phyloP scores from a whole-genome alignment of 2,113 vertebrate species.

The Chaetura pelagica region DNA sequence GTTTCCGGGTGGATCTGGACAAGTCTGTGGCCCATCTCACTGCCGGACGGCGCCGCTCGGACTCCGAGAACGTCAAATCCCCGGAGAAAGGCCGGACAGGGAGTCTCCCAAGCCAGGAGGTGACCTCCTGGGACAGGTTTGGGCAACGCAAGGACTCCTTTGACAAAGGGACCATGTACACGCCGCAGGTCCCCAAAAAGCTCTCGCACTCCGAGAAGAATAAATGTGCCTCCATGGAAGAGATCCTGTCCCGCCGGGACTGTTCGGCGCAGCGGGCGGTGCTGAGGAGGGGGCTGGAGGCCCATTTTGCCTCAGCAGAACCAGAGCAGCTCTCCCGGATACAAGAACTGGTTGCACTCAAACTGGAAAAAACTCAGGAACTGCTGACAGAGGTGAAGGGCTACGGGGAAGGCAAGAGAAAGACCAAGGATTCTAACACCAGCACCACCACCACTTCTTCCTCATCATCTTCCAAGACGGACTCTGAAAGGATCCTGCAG shows the following conservation, averaged over 20 bases:
- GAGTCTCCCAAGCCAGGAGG: conserved; percentile 74
- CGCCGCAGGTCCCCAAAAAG: conserved; percentile 80
- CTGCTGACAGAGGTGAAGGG: conserved; percentile 85
- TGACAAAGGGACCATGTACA: conserved; percentile 78
- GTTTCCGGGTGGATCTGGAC: conserved; percentile 81
- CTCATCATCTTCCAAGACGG: conserved; percentile 51
- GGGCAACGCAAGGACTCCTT: conserved; percentile 56
- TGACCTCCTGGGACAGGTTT: conserved; percentile 54
- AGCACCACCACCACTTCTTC: conserved; percentile 15
- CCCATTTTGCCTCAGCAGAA: neutral
- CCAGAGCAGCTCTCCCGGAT: conserved; percentile 75
- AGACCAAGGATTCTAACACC: conserved; percentile 69
- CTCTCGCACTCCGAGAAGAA: conserved; percentile 77
- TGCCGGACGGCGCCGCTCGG: conserved; percentile 70
- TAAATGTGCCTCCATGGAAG: conserved; percentile 91
- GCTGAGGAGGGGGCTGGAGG: conserved; percentile 30
- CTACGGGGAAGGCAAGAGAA: conserved; percentile 77
- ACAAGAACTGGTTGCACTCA: conserved; percentile 89
- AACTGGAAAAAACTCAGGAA: conserved; percentile 91
- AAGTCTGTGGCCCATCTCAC: conserved; percentile 70
- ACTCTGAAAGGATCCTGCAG: conserved; percentile 78
- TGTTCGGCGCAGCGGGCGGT: neutral
- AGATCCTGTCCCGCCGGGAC: conserved; percentile 85
- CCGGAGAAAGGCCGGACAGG: conserved; percentile 59
- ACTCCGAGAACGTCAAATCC: conserved; percentile 59